Base-by-base conservation (phyloP, 2,797 vertebrate genomes). In the Leuciscus waleckii region DNA sequence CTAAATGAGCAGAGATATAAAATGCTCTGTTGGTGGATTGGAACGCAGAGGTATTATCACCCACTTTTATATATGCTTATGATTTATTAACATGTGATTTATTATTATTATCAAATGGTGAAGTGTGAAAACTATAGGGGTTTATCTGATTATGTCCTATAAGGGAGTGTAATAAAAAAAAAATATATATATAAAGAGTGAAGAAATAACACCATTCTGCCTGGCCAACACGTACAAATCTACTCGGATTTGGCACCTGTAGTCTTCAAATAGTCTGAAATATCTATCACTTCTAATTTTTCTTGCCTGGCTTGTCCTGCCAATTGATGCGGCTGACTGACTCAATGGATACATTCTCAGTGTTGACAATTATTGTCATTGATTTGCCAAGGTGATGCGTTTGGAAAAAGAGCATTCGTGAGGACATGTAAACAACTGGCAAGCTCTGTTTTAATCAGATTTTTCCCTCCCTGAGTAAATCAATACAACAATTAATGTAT, bases 1-100 rank as follows among this genome's bases (percentile, higher is more conserved):
- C 83, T 90, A 92, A 89, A 92, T 93, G 89, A 90, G 86, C 76
- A 88, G 79, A 87, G 77, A 82, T 90, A 74, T 84, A 82, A 89
- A 87, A 86, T 87, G 80, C 87, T 83, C 86, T 82, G 86, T 85
- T 89, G 87, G 86, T 89, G 70, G 89, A 92, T 87, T 85, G 88
- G 87, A 81, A 89, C 87, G 88, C 86, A 85, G 89, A 39, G 73
- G 68, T 87, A 73, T 78, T 88, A 85, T 88, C 70, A 32, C 87
- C 82, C 77, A 86, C 85, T 73, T 79, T 89, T 81, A 85, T 78
- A 37, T 58, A 83, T 90, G 87, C 83, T 88, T 51, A 71, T 70
- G 54, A 79, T 85, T 73, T 79, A 89, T 90, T 81, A 86, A 69
- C 67, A 79, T 65, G 46, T 19, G 70, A 71, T 79, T 51, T 58